Percentiles rank a stretch among this genome's conserved stretches.
phyloP scores from a whole-genome alignment of 1,140 invertebrate species.

The Hydropsyche tenuis region DNA sequence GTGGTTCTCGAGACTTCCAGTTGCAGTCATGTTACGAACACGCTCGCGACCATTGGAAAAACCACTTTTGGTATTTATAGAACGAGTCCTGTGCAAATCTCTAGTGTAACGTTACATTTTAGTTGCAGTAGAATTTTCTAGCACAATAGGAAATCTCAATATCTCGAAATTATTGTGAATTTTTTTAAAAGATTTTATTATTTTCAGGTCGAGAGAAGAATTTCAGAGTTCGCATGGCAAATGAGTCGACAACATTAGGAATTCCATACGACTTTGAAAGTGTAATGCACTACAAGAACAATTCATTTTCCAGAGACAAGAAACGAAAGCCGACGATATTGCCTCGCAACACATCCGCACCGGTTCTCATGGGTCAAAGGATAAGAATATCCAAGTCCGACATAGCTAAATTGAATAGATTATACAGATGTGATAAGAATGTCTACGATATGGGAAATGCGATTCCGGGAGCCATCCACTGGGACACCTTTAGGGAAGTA shows the following conservation, averaged over 20 bases:
- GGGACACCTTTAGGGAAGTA: slow-evolving; percentile 44
- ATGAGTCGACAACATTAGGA: slow-evolving; percentile 52
- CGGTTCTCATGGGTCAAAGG: slow-evolving; percentile 46
- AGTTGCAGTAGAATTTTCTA: no score
- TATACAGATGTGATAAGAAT: slow-evolving; percentile 45
- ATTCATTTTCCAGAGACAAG: slow-evolving; percentile 48
- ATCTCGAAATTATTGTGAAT: no score
- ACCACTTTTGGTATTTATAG: no score
- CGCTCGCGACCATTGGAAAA: no score
- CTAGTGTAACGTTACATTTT: no score
- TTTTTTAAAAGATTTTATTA: no score
- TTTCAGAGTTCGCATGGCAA: slow-evolving; percentile 44
- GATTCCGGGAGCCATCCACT: slow-evolving; percentile 44
- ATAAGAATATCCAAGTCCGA: slow-evolving; percentile 46
- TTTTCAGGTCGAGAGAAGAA: slow-evolving; percentile 49
- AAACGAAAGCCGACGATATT: slow-evolving; percentile 44
- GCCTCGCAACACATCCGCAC: slow-evolving; percentile 30
- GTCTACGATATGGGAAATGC: slow-evolving; percentile 44
- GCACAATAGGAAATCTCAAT: no score
- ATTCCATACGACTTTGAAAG: slow-evolving; percentile 73
- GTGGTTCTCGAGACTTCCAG: no score
- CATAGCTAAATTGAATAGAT: slow-evolving; percentile 47
- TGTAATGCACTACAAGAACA: slow-evolving; percentile 74
- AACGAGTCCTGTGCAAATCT: no score
- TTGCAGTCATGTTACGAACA: no score